Percentiles rank a stretch among this genome's conserved stretches.
phyloP scores from a whole-genome alignment of 2,113 vertebrate species.

The Alethe diademata region DNA sequence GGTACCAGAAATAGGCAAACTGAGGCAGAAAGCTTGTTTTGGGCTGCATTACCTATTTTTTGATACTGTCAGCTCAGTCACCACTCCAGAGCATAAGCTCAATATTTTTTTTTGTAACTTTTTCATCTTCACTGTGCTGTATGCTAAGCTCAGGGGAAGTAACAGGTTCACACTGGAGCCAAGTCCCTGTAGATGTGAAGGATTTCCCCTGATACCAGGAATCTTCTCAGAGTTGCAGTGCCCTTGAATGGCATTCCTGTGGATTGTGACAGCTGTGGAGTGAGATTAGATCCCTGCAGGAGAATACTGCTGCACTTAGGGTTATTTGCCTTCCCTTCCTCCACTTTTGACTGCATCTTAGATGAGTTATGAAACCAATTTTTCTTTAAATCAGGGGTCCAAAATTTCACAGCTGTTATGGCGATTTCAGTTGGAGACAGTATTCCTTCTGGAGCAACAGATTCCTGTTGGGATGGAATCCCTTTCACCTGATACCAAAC shows the following conservation, averaged over 20 bases:
- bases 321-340: not conserved
- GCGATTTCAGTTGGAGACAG: not conserved
- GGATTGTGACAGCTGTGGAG: not conserved
- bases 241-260: not conserved
- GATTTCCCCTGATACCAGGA: not conserved
- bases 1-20: not conserved
- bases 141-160: not conserved
- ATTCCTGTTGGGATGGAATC: not conserved
- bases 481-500: not conserved
- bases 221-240: not conserved
- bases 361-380: not conserved
- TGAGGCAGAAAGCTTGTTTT: conserved; percentile 1
- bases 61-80: not conserved
- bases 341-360: not conserved
- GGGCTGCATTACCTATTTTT: not conserved
- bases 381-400: not conserved
- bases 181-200: not conserved
- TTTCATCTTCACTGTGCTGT: not conserved
- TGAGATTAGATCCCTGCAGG: not conserved
- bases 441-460: not conserved
- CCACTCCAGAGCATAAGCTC: not conserved
- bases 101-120: not conserved
- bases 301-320: not conserved
- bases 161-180: not conserved
- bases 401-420: not conserved